These are phyloP conservation scores for Idris sp. DNA, from an alignment of 1,140 invertebrate genomes.

Conservation along the genomic window DNA sequence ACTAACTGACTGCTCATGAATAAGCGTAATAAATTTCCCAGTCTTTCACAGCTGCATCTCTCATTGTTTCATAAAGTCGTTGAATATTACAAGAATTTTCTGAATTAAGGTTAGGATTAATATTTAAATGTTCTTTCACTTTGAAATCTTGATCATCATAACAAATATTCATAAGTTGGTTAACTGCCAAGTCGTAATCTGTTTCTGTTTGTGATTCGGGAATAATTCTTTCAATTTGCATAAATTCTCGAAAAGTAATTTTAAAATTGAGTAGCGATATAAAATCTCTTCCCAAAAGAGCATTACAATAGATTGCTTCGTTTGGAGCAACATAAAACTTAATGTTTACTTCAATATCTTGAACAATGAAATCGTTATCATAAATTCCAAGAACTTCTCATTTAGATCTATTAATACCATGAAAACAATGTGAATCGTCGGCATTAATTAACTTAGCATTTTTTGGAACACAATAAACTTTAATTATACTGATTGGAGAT, in stretches of 20 bases:
- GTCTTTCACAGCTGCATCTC: too few species aligned
- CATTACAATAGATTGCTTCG: background rate
- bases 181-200: background rate
- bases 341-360: too few species aligned
- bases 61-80: background rate
- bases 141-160: background rate
- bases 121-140: too few species aligned
- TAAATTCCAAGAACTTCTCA: too few species aligned
- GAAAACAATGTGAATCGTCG: background rate
- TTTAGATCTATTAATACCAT: background rate
- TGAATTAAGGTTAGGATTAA: too few species aligned
- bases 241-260: background rate
- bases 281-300: constrained; percentile 6
- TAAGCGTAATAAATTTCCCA: constrained; percentile 2
- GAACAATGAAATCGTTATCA: too few species aligned
- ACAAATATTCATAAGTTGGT: constrained; percentile 6
- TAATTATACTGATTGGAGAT: background rate
- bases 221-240: background rate
- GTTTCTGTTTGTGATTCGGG: background rate
- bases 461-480: too few species aligned
- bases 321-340: background rate
- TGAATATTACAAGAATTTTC: background rate
- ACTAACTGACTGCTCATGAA: constrained; percentile 13
- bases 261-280: background rate
- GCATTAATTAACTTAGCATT: background rate